Conservation (phyloP, 2,888 invertebrate species). For the Diaprepes abbreviatus region DNA sequence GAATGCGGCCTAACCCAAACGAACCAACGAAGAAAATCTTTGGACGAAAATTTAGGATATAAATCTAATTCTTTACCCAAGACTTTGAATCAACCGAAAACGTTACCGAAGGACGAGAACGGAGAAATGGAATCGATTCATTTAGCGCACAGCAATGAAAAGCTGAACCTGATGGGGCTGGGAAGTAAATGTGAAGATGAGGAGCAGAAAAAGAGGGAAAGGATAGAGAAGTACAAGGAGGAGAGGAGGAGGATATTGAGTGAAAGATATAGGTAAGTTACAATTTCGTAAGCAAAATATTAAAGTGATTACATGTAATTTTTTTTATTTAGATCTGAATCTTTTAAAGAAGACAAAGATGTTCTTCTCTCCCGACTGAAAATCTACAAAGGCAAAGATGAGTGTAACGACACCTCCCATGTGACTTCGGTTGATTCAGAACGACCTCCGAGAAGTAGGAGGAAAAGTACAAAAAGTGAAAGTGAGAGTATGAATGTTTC, state of each 20-base stretch:
- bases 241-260: conserved; percentile 87
- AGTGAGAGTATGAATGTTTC: conserved; percentile 43
- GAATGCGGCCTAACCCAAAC: conserved; percentile 71
- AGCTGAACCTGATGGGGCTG: conserved; percentile 50
- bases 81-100: conserved; percentile 72
- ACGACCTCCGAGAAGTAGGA: conserved; percentile 48
- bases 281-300: not conserved
- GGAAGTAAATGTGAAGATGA: conserved; percentile 54
- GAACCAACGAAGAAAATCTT: conserved; percentile 71
- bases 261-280: conserved; percentile 77
- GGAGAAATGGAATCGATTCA: conserved; percentile 60
- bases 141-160: conserved; percentile 62
- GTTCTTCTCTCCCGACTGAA: conserved; percentile 68
- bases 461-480: conserved; percentile 53
- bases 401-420: conserved; percentile 37
- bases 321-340: conserved; percentile 75
- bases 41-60: conserved; percentile 67
- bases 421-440: conserved; percentile 26
- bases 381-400: conserved; percentile 62
- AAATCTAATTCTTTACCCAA: conserved; percentile 72
- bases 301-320: no score
- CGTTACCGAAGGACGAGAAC: conserved; percentile 66
- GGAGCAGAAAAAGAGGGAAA: conserved; percentile 76
- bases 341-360: conserved; percentile 77
- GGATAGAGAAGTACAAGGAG: conserved; percentile 92